Conservation (phyloP, 2,797 vertebrate species). For the Eulemur mongoz region DNA sequence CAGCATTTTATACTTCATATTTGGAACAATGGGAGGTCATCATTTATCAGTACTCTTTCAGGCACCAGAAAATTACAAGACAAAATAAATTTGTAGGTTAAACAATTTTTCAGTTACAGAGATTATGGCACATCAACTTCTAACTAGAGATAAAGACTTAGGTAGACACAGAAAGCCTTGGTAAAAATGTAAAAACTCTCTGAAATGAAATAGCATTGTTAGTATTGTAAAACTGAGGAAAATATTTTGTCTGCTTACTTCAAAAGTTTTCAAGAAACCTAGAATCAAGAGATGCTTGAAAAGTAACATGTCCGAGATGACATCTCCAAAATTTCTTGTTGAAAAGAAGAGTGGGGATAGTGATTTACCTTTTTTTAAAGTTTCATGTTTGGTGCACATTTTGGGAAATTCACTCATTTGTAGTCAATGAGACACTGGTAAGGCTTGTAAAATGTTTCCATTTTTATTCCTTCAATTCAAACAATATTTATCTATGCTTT, state of each 20-base stretch:
- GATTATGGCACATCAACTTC: neutral
- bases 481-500: constrained; percentile 47
- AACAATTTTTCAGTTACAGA: constrained; percentile 59
- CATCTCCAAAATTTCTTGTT: neutral
- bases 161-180: neutral
- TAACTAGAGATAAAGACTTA: constrained; percentile 39
- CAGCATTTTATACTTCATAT: constrained; percentile 54
- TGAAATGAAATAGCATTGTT: constrained; percentile 6
- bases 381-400: constrained; percentile 11
- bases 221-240: neutral
- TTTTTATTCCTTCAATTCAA: constrained; percentile 17
- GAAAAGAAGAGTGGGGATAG: neutral
- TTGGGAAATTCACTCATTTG: neutral
- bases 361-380: neutral
- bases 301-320: neutral
- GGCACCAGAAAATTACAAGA: constrained; percentile 38
- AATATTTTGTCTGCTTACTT: constrained; percentile 13
- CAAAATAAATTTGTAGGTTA: constrained; percentile 64
- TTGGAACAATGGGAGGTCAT: constrained; percentile 27
- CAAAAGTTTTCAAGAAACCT: constrained; percentile 13
- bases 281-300: constrained; percentile 2
- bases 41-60: constrained; percentile 44
- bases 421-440: constrained; percentile 30
- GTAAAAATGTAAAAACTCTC: neutral
- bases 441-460: constrained; percentile 50